Base-by-base conservation (phyloP, 2,888 invertebrate genomes). In the Cerastis leucographa region DNA sequence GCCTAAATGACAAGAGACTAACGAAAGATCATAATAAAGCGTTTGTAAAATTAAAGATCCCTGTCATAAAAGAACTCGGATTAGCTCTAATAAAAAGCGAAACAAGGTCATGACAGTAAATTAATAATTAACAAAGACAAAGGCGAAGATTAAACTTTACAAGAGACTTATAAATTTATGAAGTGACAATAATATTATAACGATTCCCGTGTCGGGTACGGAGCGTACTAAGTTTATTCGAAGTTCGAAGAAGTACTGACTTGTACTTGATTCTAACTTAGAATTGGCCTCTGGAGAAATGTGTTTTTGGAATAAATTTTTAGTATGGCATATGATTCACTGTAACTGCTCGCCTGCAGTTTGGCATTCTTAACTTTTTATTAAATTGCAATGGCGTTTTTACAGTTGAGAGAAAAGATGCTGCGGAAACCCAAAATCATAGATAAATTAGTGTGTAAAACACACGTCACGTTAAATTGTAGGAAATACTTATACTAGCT, bases 121-220 rank as follows among this genome's bases (percentile, higher is more conserved):
- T 85, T 62, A 67, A 59, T 59, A 74, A 81, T 80, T 64, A 74
- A 79, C 61, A 25, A 62, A 56, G 61, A 72, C 81, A 72, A 72
- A 35, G 46, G 22, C 35, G 35, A 51, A 59, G 62, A 71, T 81
- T 59, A 46, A 85, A 81, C 29, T 85, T 74, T 35, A 51, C 61
- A 59, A 59, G 14, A 62, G 14, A 44, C 71, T 69, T 66, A 19
- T 66, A 56, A n/a, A 70, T 54, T 81, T 59, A 76, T 70, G 22
- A 62, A 25, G 40, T 76, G 25, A 59, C 44, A 69, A 67, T 83
- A 85, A 71, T 75, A 44, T 59, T 62, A 12, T 49, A 70, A 72
- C 49, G 69, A 62, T 64, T 19, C n/a, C 35, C 70, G 66, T 64
- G 69, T 69, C 46, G 40, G 69, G 35, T 35, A 42, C 54, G 22